Evolutionary conservation across 2,113 vertebrate genomes (phyloP), one percentile per base, ranked within the genome.

Genomic region (Xiphorhynchus elegans): DNA sequence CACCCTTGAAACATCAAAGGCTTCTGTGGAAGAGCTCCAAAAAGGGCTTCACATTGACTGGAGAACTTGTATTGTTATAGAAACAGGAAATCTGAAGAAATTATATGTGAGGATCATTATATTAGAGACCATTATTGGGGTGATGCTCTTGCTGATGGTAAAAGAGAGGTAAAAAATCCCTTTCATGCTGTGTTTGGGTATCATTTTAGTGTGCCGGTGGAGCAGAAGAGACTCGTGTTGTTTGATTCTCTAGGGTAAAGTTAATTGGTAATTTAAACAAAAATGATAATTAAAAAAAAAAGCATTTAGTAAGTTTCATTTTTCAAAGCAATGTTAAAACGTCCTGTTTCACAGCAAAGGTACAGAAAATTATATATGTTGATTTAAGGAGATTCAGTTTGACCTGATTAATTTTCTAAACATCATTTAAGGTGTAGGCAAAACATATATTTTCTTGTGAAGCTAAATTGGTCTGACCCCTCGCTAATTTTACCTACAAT

Each of bases 401-500:
- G 75, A 91, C 9, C 23, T 93, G 96, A 97, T 84, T 96, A 95
- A 96, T 97, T 98, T 97, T 89, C 95, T 83, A 47, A 94, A 97
- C 96, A 97, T 87, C 88, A 82, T 91, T 97, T 96, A 96, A 96
- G 94, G 94, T 95, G 81, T 88, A 95, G 98, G 96, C 76, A 91
- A 84, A 95, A 66, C 86, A 87, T 96, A 92, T 97, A 97, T 98
- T 97, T 97, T 96, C 94, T 95, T 95, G 91, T 83, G 89, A 69
- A 42, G 89, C 80, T 94, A 94, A 97, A 97, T 83, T 74, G 86
- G 94, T 97, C 94, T 87, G 73, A 97, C 97, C 95, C 84, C 70
- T 98, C 17, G 29, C 97, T 98, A 98, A 98, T 98, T 98, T 98
- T 97, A 87, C 95, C 96, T 98, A 96, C 96, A 97, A 98, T 98